Evolutionary conservation across 53 echinoderm and acorn worm genomes (phyloP), one percentile per base, ranked within the genome.

Genomic region (Paelopatides confundens): DNA sequence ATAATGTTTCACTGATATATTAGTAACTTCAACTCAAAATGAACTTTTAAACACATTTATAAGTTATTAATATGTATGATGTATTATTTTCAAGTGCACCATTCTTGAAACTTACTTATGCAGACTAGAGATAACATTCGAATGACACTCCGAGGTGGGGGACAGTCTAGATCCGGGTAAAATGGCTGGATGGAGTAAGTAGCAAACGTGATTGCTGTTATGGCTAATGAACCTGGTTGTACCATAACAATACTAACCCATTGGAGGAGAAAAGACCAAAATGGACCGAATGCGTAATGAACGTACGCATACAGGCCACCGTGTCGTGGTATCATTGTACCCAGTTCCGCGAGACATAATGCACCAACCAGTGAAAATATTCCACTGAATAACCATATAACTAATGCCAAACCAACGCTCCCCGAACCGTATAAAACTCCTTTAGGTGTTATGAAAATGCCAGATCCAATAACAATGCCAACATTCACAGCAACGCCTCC

Each of bases 401-500:
- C 66, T 24, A 96, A 87, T 17, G 96, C 90, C 65, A 96, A 69
- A 28, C 96, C 96, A 7, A 96, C 92, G 39, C 93, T 93, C 66
- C 96, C 96, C 10, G 92, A 90, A 11, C 93, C 96, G 27, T 67
- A 82, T 26, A 96, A 71, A 10, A 96, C 96, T 27, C 96, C 96
- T 74, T 93, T 96, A 24, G 96, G 96, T 10, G 96, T 91, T 81
- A 96, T 85, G 65, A 96, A 96, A 76, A 96, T 96, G 11, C 96
- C 96, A 18, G 96, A 96, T n/a, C 96, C 96, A 46, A 96, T 96
- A 77, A 96, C 90, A 70, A 93, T 92, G 4, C 96, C 96, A 4
- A 96, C 63, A 62, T 96, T 96, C 35, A 96, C 87, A 18, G 93
- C 93, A n/a, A 93, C 96, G 0, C 96, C 96, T 62, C 93, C 91